Base-by-base conservation (phyloP, 2,888 invertebrate genomes). In the Spisula solida region DNA sequence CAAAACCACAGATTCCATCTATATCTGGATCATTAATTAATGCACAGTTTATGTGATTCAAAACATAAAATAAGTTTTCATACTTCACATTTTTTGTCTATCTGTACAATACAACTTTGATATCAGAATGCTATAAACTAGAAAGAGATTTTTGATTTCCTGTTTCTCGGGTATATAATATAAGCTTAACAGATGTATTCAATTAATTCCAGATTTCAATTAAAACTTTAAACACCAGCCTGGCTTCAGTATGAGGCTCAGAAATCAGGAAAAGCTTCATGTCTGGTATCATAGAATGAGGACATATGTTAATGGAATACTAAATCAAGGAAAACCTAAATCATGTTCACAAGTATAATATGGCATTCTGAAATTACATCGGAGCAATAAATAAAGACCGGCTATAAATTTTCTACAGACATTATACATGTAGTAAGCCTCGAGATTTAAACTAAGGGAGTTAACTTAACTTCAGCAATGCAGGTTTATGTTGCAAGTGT, bases 131-230 rank as follows among this genome's bases (percentile, higher is more conserved):
- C 60, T 66, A 66, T 66, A 51, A 51, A 51, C n/a, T 25, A n/a
- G 25, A 12, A 56, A 20, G 20, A 66, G 25, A 66, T 25, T 66
- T n/a, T 51, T 12, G 34, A 18, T 75, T 75, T 75, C 75, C 34
- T 75, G 31, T 87, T 87, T 86, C 85, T 41, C 41, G 2, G 41
- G 41, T 41, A 41, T 41, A 41, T 41, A 51, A 88, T 90, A 84
- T 81, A 90, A 60, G 78, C 78, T 81, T 82, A 86, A 31, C 90
- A 90, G 85, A 88, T 86, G 90, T 80, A 47, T 31, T 25, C 66
- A 86, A 90, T 90, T 88, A 83, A 90, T 88, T 75, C 90, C 85
- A 90, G 88, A 82, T 87, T 87, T 87, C 78, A 82, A 79, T 82
- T 79, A 82, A 87, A 87, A 87, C 48, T 79, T 60, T 48, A 60